These are phyloP conservation scores for Pygoscelis antarcticus DNA, from an alignment of 2,113 vertebrate species.

Conservation along the genomic window DNA sequence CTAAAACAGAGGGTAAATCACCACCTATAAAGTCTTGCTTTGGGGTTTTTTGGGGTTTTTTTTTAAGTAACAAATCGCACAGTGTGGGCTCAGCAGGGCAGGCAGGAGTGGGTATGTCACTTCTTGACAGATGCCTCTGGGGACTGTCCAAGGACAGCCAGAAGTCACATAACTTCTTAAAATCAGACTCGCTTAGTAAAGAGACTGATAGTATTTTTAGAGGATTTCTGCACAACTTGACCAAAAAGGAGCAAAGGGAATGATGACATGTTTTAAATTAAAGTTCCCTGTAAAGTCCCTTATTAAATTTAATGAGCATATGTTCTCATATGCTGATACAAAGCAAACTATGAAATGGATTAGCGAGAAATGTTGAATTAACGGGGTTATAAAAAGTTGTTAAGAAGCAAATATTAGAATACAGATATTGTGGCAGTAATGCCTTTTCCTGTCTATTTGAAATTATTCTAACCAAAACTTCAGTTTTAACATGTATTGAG, in stretches of 20 bases:
- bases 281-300: conserved; percentile 29
- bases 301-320: conserved; percentile 57
- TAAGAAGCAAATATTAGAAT: conserved; percentile 24
- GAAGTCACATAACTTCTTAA: not conserved
- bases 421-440: not conserved
- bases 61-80: not conserved
- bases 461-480: not conserved
- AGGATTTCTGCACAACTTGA: not conserved
- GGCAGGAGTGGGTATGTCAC: not conserved
- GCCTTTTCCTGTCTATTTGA: not conserved
- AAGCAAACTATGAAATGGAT: conserved; percentile 19
- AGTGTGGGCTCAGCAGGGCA: not conserved
- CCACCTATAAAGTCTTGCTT: not conserved
- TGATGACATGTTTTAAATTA: conserved; percentile 20
- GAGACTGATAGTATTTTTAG: not conserved
- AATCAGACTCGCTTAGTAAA: not conserved
- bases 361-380: conserved; percentile 13
- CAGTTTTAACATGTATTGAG: not conserved
- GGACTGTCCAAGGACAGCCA: not conserved
- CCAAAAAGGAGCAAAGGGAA: not conserved
- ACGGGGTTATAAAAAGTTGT: not conserved
- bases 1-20: conserved; percentile 58
- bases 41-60: not conserved
- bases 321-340: not conserved
- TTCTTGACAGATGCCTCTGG: not conserved